Evolutionary conservation across 2,888 invertebrate species (phyloP), one percentile per base, ranked within the genome.

Genomic region (Acheta domesticus): DNA sequence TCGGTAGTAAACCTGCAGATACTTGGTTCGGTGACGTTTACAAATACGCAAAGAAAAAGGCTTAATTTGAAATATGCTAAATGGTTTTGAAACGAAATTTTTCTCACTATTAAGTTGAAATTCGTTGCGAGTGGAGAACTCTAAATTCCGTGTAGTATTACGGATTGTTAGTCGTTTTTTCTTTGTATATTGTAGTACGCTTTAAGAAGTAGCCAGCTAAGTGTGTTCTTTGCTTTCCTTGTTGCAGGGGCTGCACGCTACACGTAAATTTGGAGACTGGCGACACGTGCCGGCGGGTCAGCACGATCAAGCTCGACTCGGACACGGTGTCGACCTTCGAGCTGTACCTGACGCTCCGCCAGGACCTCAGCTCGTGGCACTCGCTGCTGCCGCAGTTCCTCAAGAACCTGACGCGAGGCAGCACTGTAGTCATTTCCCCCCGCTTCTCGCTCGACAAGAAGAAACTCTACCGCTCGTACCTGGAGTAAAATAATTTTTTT

Each of bases 241-340:
- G 19, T 86, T 85, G 75, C 85, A 88, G 89, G 82, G 96, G 96
- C 74, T 95, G 96, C 85, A 93, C 93, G n/a, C 89, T 96, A 83
- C 94, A 93, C 87, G 91, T 96, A 80, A 93, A 93, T 87, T 93
- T 95, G 84, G 93, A 95, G 86, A 93, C 92, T 78, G 92, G 92
- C 84, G 87, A 88, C 83, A 86, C 90, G 82, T 90, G 91, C 86
- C 89, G 94, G 84, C 90, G 92, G 85, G 90, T 96, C 84, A 94
- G 95, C 80, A 93, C 93, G 85, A 91, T 96, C 87, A 93, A 95
- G 87, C 93, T 94, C 85, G 96, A 96, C 88, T 93, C 94, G 79
- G 92, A 91, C 86, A 94, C 95, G 49, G 93, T 96, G 78, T 94
- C 96, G 82, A 97, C 96, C 82, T 97, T 96, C 87, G 96, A 97